These are phyloP conservation scores for Coelopa frigida DNA, from an alignment of 1,140 invertebrate genomes.

Conservation along the genomic window DNA sequence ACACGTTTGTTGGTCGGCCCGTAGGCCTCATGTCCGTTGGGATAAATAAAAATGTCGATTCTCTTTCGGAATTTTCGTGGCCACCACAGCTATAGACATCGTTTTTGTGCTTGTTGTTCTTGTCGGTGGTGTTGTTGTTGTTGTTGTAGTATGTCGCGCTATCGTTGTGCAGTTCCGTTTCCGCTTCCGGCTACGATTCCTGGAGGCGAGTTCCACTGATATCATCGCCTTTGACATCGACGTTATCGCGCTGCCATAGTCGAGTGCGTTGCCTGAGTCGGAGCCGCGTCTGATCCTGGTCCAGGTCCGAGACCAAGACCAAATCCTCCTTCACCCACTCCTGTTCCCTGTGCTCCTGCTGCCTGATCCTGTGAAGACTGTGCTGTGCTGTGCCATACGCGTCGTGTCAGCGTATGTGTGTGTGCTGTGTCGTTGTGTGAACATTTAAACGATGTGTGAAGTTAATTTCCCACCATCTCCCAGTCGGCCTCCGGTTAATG, in stretches of 20 bases:
- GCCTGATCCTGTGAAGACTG: no score
- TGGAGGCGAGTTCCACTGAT: background rate
- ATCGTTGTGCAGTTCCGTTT: slow-evolving; percentile 10
- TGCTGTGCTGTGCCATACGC: no score
- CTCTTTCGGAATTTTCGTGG: background rate
- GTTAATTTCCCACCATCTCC: background rate
- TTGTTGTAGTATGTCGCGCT: no score
- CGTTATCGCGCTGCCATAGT: slow-evolving; percentile 1
- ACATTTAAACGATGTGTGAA: background rate
- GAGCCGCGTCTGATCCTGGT: no score
- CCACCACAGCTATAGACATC: background rate
- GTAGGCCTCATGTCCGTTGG: background rate
- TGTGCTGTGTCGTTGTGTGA: background rate
- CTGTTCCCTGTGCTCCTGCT: no score
- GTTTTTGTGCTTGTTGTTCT: background rate
- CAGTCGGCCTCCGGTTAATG: slow-evolving; percentile 5
- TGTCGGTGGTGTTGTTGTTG: no score
- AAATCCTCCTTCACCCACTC: no score
- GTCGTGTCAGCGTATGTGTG: no score
- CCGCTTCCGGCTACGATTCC: background rate
- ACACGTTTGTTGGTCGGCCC: background rate
- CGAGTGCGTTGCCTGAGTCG: background rate
- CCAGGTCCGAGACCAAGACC: no score
- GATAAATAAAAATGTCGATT: background rate
- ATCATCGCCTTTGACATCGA: slow-evolving; percentile 8